These are phyloP conservation scores for Phyllotreta striolata DNA, from an alignment of 2,888 invertebrate genomes.

Conservation along the genomic window DNA sequence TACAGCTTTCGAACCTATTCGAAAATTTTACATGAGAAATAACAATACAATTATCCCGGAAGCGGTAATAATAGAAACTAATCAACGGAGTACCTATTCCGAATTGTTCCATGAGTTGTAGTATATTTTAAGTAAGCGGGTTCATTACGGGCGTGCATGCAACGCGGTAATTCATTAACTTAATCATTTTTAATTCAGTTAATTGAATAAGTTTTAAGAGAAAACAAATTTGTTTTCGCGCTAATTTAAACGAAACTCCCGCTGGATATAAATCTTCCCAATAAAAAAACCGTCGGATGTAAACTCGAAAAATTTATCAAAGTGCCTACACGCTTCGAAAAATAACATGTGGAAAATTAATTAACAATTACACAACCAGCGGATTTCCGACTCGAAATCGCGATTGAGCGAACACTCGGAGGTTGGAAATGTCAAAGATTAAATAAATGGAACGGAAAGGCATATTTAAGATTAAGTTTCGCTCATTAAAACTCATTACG, in stretches of 20 bases:
- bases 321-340: too few species aligned
- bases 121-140: slow-evolving; percentile 2
- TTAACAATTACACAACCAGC: too few species aligned
- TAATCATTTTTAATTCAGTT: slow-evolving; percentile 33
- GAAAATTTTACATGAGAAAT: slow-evolving; percentile 19
- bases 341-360: too few species aligned
- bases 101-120: slow-evolving; percentile 17
- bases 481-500: slow-evolving; percentile 13
- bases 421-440: slow-evolving; percentile 10
- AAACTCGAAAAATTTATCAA: too few species aligned
- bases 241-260: not conserved
- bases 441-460: slow-evolving; percentile 9
- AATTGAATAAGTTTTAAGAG: slow-evolving; percentile 31
- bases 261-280: not conserved
- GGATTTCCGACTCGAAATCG: too few species aligned
- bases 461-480: slow-evolving; percentile 15
- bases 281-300: too few species aligned
- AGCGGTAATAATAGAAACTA: slow-evolving; percentile 23
- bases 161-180: slow-evolving; percentile 31
- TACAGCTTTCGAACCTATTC: slow-evolving; percentile 5
- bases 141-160: slow-evolving; percentile 32
- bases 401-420: not conserved
- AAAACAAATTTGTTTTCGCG: slow-evolving; percentile 5
- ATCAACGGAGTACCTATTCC: slow-evolving; percentile 19
- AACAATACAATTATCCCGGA: slow-evolving; percentile 12